Conservation (phyloP, 2,888 invertebrate genomes). For the Alentia gelatinosa region DNA sequence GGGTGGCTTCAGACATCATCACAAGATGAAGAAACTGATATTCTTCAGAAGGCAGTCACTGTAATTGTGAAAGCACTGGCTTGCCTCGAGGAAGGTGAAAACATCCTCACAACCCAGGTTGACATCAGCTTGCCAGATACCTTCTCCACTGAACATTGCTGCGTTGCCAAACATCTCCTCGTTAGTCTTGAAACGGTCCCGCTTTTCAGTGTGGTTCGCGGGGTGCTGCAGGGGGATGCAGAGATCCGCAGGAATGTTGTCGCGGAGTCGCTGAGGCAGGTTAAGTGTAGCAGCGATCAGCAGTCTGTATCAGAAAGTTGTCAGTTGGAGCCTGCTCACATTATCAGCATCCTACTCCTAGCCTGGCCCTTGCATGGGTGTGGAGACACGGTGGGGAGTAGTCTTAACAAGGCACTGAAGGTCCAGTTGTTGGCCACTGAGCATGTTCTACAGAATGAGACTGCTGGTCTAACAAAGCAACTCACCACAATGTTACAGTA, state of each 20-base stretch:
- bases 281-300: not conserved
- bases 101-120: slow-evolving; percentile 64
- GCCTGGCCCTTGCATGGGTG: slow-evolving; percentile 65
- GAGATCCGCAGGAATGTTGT: not conserved
- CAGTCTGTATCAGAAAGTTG: not conserved
- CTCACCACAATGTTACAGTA: not conserved
- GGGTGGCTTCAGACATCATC: not conserved
- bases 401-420: not conserved
- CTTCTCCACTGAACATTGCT: slow-evolving; percentile 60
- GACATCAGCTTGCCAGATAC: slow-evolving; percentile 63
- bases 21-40: not conserved
- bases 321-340: slow-evolving; percentile 60
- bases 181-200: slow-evolving; percentile 61
- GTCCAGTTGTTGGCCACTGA: slow-evolving; percentile 36
- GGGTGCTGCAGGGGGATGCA: slow-evolving; percentile 16
- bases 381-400: not conserved
- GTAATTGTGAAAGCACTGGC: not conserved
- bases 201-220: slow-evolving; percentile 56
- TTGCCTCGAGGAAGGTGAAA: slow-evolving; percentile 31
- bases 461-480: slow-evolving; percentile 57
- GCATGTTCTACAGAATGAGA: slow-evolving; percentile 61
- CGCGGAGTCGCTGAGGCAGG: not conserved
- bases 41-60: slow-evolving; percentile 13
- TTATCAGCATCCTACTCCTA: slow-evolving; percentile 63
- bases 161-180: slow-evolving; percentile 62